These are phyloP conservation scores for Leucophenga varia DNA, from an alignment of 1,140 invertebrate species.

Conservation along the genomic window DNA sequence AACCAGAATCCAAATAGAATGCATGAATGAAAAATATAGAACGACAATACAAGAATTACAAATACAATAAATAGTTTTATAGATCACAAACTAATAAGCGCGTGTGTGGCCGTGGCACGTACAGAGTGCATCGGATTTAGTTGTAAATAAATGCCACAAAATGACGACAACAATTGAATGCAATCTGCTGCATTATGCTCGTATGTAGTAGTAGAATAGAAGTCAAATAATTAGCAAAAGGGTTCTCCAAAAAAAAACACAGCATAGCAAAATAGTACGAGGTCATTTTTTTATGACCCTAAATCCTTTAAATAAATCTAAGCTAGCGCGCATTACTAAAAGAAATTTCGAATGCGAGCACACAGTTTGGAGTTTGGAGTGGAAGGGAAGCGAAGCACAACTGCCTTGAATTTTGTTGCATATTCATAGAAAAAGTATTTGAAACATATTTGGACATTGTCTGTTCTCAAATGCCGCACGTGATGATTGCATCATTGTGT, in stretches of 20 bases:
- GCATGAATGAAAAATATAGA: too few species aligned
- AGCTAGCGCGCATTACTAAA: constrained; percentile 6
- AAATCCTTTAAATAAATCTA: constrained; percentile 25
- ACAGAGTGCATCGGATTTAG: constrained; percentile 10
- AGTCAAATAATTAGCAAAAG: constrained; percentile 40
- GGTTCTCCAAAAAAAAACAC: constrained; percentile 14
- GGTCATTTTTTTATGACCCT: constrained; percentile 11
- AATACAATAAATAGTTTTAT: too few species aligned
- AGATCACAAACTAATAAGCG: too few species aligned
- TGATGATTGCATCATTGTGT: constrained; percentile 54
- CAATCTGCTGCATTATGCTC: too few species aligned
- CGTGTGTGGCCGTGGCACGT: constrained; percentile 46
- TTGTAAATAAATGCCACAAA: background rate
- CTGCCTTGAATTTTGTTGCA: background rate
- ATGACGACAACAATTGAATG: constrained; percentile 4
- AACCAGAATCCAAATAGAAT: too few species aligned
- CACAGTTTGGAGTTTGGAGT: constrained; percentile 6
- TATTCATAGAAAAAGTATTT: constrained; percentile 6
- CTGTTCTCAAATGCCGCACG: constrained; percentile 28
- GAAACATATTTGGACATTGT: constrained; percentile 7
- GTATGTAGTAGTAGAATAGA: too few species aligned
- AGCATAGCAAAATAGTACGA: background rate
- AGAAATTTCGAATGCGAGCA: background rate
- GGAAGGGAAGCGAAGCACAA: constrained; percentile 2
- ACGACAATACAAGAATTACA: too few species aligned